Evolutionary conservation across 2,888 invertebrate species (phyloP).

Genomic region (Tipula vernalis): DNA sequence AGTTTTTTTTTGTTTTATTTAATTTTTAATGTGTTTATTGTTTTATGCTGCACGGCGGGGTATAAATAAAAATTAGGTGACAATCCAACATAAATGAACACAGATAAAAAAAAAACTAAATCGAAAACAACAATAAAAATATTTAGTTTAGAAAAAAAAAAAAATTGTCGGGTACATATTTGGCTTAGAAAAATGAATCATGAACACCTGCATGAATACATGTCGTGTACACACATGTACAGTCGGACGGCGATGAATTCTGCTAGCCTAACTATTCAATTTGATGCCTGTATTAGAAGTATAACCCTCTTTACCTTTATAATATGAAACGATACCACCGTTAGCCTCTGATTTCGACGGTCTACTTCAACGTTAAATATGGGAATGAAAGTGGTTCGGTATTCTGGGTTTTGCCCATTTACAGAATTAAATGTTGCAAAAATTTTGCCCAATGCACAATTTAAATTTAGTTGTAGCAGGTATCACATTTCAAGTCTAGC

Average conservation of each 20-base stretch:
- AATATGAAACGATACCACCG: no score
- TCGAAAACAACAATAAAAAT: not conserved
- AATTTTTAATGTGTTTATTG: not conserved
- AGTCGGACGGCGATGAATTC: not conserved
- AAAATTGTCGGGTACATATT: not conserved
- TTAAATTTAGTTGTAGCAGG: no score
- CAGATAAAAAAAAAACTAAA: not conserved
- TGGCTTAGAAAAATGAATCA: not conserved
- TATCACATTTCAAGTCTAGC: no score
- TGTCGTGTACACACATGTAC: not conserved
- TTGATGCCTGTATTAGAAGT: no score
- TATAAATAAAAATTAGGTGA: not conserved
- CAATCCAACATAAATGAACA: not conserved
- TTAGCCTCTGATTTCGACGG: no score
- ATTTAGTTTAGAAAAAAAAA: not conserved
- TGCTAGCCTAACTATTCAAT: not conserved
- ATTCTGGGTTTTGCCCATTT: no score
- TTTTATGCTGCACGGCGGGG: not conserved
- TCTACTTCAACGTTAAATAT: no score
- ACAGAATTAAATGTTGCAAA: no score
- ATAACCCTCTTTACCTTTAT: no score
- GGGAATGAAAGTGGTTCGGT: no score
- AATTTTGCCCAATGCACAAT: no score
- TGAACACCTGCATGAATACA: not conserved
- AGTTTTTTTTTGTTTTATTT: not conserved